These are phyloP conservation scores for Rhopalosiphum padi DNA, from an alignment of 1,140 invertebrate species.

Conservation along the genomic window DNA sequence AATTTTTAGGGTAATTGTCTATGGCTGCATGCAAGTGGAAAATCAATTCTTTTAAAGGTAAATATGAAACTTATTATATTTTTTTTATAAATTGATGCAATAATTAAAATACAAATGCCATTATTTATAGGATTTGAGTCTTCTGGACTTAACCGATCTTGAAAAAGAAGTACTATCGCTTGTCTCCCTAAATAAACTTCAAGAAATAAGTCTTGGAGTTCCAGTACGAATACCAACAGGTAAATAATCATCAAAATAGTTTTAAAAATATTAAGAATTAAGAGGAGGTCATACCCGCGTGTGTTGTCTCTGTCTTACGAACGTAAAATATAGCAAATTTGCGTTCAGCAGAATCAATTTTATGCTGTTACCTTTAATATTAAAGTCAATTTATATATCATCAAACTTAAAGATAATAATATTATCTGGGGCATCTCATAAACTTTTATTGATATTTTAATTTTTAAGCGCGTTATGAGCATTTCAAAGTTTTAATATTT, in stretches of 20 bases:
- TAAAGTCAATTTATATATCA: too few species aligned
- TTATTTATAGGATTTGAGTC: constrained; percentile 68
- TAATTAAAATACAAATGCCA: neutral
- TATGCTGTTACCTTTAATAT: too few species aligned
- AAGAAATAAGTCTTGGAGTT: constrained; percentile 84
- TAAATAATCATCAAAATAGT: constrained; percentile 63
- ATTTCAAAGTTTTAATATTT: too few species aligned
- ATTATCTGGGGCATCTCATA: too few species aligned
- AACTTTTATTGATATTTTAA: too few species aligned
- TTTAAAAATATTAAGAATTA: neutral
- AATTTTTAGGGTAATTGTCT: constrained; percentile 77
- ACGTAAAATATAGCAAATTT: too few species aligned
- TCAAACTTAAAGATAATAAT: too few species aligned
- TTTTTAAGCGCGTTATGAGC: too few species aligned
- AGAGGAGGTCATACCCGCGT: neutral
- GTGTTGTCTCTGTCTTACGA: too few species aligned
- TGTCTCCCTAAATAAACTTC: constrained; percentile 85
- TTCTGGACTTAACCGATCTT: constrained; percentile 79
- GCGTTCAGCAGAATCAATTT: too few species aligned
- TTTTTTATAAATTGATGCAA: neutral
- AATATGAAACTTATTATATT: neutral
- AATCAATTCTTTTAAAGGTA: constrained; percentile 72
- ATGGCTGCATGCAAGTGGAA: constrained; percentile 81
- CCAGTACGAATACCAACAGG: constrained; percentile 75
- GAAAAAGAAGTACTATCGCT: constrained; percentile 82